These are phyloP conservation scores for Sturnira hondurensis DNA, from an alignment of 2,113 vertebrate genomes.

Conservation along the genomic window DNA sequence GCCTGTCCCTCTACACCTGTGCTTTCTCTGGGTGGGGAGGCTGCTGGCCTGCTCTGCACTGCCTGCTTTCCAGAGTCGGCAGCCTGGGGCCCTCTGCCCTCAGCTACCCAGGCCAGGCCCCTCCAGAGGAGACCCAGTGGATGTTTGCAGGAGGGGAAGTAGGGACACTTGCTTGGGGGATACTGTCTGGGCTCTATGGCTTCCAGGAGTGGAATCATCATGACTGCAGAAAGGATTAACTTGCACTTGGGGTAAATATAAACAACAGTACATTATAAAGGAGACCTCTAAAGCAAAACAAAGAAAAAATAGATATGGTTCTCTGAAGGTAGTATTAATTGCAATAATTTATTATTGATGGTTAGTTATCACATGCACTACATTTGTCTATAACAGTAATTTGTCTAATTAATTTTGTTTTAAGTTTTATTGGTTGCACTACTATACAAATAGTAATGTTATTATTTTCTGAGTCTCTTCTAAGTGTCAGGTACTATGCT, in stretches of 20 bases:
- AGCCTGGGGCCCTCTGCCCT: not conserved
- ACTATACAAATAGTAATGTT: not conserved
- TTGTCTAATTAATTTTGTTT: not conserved
- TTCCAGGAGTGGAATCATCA: not conserved
- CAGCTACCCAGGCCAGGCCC: not conserved
- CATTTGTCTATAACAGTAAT: not conserved
- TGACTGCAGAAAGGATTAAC: not conserved
- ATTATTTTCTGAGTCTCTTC: not conserved
- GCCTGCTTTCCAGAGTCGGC: not conserved
- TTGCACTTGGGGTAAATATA: not conserved
- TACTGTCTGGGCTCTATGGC: not conserved
- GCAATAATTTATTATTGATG: not conserved
- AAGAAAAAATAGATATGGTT: not conserved
- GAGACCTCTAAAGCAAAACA: not conserved
- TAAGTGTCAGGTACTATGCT: not conserved
- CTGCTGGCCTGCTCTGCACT: not conserved
- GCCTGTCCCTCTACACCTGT: not conserved
- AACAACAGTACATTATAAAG: not conserved
- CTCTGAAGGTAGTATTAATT: not conserved
- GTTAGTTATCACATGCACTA: not conserved
- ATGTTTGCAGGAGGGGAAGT: not conserved
- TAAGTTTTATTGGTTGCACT: not conserved
- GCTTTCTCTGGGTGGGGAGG: not conserved
- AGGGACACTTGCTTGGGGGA: not conserved
- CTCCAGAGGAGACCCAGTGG: not conserved